These are phyloP conservation scores for Eira barbara DNA, from an alignment of 2,113 vertebrate genomes.

Conservation along the genomic window DNA sequence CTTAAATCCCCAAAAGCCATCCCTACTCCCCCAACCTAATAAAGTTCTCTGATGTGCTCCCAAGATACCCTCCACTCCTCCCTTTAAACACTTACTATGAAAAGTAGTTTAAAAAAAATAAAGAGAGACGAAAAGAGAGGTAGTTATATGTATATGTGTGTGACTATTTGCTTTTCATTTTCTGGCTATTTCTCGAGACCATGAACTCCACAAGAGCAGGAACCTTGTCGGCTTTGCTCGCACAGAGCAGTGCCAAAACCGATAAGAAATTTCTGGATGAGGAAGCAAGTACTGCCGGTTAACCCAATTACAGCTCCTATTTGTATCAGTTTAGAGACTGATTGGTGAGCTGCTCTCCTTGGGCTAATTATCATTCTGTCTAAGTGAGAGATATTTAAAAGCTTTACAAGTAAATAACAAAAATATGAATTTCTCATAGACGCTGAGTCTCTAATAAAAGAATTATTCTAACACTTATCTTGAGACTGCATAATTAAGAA, in stretches of 20 bases:
- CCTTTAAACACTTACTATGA: neutral
- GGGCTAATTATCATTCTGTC: neutral
- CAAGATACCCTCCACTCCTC: neutral
- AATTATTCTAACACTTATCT: neutral
- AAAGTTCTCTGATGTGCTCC: neutral
- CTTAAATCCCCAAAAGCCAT: neutral
- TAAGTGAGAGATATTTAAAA: neutral
- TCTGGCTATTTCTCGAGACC: neutral
- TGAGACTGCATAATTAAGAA: neutral
- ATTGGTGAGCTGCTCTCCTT: neutral
- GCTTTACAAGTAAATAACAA: neutral
- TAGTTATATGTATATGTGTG: too few species aligned
- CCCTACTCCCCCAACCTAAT: too few species aligned
- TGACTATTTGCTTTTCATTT: neutral
- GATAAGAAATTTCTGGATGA: too few species aligned
- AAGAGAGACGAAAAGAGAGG: neutral
- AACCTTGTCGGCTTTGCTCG: neutral
- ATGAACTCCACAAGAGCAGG: neutral
- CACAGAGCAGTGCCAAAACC: fast-evolving
- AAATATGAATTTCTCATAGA: neutral
- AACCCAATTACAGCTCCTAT: neutral
- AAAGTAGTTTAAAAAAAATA: neutral
- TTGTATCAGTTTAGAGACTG: neutral
- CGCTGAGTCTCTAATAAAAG: neutral
- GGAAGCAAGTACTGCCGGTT: too few species aligned